A percentile compares a stretch with the other conserved stretches of the same genome.
phyloP scores from a whole-genome alignment of 2,888 invertebrate species.

The Mystacides longicornis region DNA sequence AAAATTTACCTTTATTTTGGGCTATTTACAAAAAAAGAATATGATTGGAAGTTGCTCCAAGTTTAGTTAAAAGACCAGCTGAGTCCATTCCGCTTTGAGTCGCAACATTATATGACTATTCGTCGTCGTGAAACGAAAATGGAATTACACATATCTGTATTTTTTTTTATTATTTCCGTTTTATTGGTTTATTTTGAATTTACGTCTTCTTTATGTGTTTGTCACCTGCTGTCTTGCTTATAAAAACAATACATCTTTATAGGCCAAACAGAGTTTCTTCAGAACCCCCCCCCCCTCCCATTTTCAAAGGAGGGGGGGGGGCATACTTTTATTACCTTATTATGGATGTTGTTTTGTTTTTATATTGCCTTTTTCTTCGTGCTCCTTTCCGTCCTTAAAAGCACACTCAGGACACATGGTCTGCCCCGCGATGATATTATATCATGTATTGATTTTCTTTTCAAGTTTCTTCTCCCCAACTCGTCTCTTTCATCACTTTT shows the following conservation, averaged over 20 bases:
- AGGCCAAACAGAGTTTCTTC: slow-evolving; percentile 6
- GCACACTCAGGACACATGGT: neutral
- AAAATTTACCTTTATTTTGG: too few species aligned
- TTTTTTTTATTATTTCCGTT: slow-evolving; percentile 10
- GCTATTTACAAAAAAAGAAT: too few species aligned
- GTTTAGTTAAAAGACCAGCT: too few species aligned
- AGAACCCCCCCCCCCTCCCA: neutral
- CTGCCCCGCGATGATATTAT: neutral
- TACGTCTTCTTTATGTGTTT: slow-evolving; percentile 14
- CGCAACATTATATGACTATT: too few species aligned
- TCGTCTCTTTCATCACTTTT: neutral
- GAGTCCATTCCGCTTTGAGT: too few species aligned
- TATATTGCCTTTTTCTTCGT: neutral
- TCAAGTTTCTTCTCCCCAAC: neutral
- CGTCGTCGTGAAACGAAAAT: too few species aligned
- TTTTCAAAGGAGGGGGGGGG: neutral
- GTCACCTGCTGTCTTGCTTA: slow-evolving; percentile 18
- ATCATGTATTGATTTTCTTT: neutral
- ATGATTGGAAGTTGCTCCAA: too few species aligned
- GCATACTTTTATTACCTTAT: neutral
- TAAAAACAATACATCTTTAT: slow-evolving; percentile 19
- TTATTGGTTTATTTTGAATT: slow-evolving; percentile 19
- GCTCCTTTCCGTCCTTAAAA: neutral
- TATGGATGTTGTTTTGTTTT: slow-evolving; percentile 4
- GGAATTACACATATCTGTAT: neutral